Evolutionary conservation across 1,140 invertebrate species (phyloP).

Genomic region (Orius insidiosus): DNA sequence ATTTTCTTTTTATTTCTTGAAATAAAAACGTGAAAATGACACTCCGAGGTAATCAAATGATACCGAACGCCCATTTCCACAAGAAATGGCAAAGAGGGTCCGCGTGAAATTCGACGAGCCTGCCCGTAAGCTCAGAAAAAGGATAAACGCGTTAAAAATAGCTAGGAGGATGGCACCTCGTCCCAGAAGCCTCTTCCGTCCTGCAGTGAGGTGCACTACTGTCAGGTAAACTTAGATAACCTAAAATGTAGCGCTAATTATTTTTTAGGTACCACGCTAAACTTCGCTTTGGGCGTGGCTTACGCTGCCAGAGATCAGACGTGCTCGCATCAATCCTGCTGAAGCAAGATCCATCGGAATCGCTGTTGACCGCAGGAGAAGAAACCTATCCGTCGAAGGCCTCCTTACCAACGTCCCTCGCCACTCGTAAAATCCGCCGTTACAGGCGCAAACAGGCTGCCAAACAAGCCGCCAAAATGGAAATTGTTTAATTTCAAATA

Average conservation of each 20-base stretch:
- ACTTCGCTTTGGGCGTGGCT: slow-evolving; percentile 83
- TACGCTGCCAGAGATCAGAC: slow-evolving; percentile 86
- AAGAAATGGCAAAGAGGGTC: slow-evolving; percentile 97
- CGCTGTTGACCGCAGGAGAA: slow-evolving; percentile 80
- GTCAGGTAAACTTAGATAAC: slow-evolving; percentile 30
- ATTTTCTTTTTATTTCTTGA: no score
- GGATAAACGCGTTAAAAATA: slow-evolving; percentile 74
- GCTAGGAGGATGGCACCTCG: slow-evolving; percentile 79
- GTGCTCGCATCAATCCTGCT: slow-evolving; percentile 59
- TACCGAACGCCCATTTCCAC: slow-evolving; percentile 98
- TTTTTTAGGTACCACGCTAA: slow-evolving; percentile 67
- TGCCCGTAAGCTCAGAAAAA: slow-evolving; percentile 75
- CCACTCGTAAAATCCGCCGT: slow-evolving; percentile 58
- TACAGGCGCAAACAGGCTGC: no score
- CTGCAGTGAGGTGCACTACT: slow-evolving; percentile 86
- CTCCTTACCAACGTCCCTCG: slow-evolving; percentile 76
- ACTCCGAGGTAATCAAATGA: slow-evolving; percentile 90
- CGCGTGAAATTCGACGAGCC: slow-evolving; percentile 99
- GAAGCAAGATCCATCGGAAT: slow-evolving; percentile 89
- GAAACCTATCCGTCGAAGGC: slow-evolving; percentile 91
- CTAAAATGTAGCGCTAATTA: no score
- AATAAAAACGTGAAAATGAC: slow-evolving; percentile 16
- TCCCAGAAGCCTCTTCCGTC: slow-evolving; percentile 70
- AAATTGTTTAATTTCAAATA: no score
- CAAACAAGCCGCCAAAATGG: no score